phyloP scores from a whole-genome alignment of 2,113 vertebrate genomes.

The Natator depressus region DNA sequence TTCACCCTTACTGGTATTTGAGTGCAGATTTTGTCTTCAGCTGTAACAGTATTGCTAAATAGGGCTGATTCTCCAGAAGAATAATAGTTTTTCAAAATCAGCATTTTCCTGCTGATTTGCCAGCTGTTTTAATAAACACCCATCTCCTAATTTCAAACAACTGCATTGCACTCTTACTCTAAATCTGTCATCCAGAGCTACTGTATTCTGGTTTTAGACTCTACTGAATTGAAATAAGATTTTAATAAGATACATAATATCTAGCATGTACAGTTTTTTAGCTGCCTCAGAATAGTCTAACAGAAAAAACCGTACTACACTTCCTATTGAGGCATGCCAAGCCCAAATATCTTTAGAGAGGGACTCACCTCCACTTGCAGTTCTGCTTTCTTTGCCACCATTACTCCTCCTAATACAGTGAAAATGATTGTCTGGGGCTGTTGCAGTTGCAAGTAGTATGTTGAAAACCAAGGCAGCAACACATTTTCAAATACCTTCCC shows the following conservation, averaged over 20 bases:
- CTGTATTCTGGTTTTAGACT: conserved; percentile 53
- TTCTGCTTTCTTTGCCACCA: neutral
- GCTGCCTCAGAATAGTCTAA: conserved; percentile 33
- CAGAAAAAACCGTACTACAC: neutral
- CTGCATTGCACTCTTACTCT: conserved; percentile 62
- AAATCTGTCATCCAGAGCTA: conserved; percentile 57
- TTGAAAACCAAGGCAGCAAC: neutral
- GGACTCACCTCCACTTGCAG: neutral
- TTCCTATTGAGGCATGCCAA: neutral
- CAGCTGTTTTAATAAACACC: conserved; percentile 75
- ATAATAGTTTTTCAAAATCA: conserved; percentile 78
- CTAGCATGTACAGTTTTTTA: conserved; percentile 13
- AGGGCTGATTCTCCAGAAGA: conserved; percentile 78
- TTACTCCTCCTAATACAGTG: neutral
- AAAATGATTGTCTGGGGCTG: neutral
- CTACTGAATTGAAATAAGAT: conserved; percentile 42
- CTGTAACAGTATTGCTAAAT: conserved; percentile 78
- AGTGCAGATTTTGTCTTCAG: conserved; percentile 76
- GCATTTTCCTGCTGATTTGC: conserved; percentile 77
- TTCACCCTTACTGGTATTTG: conserved; percentile 71
- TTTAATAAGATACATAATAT: conserved; percentile 7
- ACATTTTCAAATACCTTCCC: neutral
- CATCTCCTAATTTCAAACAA: conserved; percentile 71
- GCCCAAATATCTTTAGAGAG: neutral
- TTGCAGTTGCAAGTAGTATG: neutral